A percentile compares a stretch with the other conserved stretches of the same genome.
Evolutionary conservation across 2,888 invertebrate species (phyloP).

Genomic region (Lordiphosa fenestrarum): DNA sequence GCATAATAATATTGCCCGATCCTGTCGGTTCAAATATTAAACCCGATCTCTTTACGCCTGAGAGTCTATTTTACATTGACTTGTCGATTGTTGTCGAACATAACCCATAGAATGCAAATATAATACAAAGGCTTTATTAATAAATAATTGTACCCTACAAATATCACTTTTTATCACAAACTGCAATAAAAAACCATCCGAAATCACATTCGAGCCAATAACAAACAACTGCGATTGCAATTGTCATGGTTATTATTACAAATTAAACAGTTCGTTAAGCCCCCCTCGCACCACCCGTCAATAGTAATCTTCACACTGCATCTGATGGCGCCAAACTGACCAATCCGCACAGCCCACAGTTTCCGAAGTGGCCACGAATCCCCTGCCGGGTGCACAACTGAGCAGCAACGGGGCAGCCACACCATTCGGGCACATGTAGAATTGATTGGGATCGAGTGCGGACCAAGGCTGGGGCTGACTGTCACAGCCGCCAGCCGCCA

Average conservation of each 20-base stretch:
- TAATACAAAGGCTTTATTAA: no score
- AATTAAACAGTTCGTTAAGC: constrained; percentile 5
- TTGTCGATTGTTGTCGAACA: no score
- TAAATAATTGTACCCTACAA: no score
- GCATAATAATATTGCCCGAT: no score
- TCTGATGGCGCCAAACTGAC: constrained; percentile 66
- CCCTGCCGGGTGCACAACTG: constrained; percentile 65
- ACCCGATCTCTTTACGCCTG: no score
- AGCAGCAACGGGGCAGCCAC: constrained; percentile 54
- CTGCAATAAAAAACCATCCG: neutral
- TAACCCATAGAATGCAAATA: no score
- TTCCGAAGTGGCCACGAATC: constrained; percentile 63
- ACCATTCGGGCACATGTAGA: constrained; percentile 67
- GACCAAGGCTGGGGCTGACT: constrained; percentile 63
- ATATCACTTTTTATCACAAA: neutral
- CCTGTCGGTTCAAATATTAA: no score
- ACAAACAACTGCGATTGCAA: no score
- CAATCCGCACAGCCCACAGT: constrained; percentile 71
- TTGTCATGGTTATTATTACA: constrained; percentile 8
- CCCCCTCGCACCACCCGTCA: constrained; percentile 31
- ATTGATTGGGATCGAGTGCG: constrained; percentile 69
- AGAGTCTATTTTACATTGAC: no score
- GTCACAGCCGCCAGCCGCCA: constrained; percentile 34
- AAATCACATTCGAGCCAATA: constrained; percentile 4
- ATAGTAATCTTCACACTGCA: constrained; percentile 66